Conservation (phyloP, 64 coral and sea anemone genomes). For the Pocillopora verrucosa region DNA sequence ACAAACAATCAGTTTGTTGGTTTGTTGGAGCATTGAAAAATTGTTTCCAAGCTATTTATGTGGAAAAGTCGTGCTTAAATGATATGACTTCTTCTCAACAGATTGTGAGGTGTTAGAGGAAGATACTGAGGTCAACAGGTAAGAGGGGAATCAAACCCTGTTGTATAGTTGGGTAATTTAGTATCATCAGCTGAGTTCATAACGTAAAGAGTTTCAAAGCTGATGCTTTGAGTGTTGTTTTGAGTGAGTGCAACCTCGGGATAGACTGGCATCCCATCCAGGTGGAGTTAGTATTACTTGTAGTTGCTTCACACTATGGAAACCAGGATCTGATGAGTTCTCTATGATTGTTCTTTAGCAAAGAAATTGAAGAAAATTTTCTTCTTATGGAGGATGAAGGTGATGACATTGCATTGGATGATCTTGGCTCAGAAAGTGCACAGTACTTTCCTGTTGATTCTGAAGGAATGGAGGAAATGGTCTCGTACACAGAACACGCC, state of each 20-base stretch:
- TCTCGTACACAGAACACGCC: slow-evolving; percentile 77
- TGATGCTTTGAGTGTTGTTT: too few relatives aligned
- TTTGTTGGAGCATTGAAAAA: too few relatives aligned
- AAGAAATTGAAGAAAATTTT: neutral
- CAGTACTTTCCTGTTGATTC: neutral
- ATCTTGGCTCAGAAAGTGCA: neutral
- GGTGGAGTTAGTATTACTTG: too few relatives aligned
- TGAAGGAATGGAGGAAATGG: slow-evolving; percentile 44
- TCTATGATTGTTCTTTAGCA: neutral
- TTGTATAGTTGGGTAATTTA: too few relatives aligned
- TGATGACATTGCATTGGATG: neutral
- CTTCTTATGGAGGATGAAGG: neutral
- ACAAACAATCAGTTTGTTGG: too few relatives aligned
- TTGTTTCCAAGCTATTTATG: neutral
- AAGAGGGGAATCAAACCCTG: neutral
- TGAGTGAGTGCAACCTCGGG: too few relatives aligned
- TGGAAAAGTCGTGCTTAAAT: neutral
- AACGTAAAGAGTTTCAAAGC: too few relatives aligned
- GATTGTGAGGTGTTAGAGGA: neutral
- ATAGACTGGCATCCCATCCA: too few relatives aligned
- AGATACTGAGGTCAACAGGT: slow-evolving; percentile 1
- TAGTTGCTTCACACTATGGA: neutral
- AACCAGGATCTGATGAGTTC: neutral
- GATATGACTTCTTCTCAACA: neutral
- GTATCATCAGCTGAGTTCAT: too few relatives aligned